Conservation (phyloP, 53 echinoderm and acorn worm genomes). For the Temnopleurus reevesii region DNA sequence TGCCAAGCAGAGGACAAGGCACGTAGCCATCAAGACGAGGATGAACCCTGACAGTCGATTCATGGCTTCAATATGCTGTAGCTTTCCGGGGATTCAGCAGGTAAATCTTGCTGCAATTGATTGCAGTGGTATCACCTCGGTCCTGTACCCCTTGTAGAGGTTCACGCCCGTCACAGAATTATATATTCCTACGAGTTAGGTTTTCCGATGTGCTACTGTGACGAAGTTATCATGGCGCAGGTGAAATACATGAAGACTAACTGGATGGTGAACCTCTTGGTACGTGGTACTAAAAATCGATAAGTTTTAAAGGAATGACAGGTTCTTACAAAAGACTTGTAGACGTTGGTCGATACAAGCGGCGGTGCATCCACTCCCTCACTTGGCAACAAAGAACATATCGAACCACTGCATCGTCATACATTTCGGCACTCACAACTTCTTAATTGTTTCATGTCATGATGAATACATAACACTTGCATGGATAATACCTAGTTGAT, state of each 20-base stretch:
- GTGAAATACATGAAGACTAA: background rate
- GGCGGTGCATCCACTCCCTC: background rate
- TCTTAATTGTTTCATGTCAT: too few relatives aligned
- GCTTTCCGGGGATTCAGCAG: background rate
- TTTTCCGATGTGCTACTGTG: background rate
- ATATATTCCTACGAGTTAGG: background rate
- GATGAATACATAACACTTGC: too few relatives aligned
- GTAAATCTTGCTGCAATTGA: background rate
- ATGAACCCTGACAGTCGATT: background rate
- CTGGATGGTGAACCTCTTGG: background rate
- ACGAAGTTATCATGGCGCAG: background rate
- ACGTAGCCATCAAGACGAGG: background rate
- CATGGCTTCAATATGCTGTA: background rate
- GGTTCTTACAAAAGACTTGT: slow-evolving; percentile 8
- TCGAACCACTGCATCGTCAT: background rate
- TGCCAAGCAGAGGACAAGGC: background rate
- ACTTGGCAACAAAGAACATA: slow-evolving; percentile 41
- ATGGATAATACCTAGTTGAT: too few relatives aligned
- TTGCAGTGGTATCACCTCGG: background rate
- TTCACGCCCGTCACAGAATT: background rate
- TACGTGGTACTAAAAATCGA: slow-evolving; percentile 6
- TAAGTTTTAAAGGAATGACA: slow-evolving; percentile 9
- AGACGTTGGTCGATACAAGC: background rate
- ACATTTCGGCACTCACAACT: background rate
- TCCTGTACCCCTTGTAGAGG: background rate